A percentile compares a stretch with the other conserved stretches of the same genome.
These are phyloP conservation scores for Bhutanitis thaidina DNA, from an alignment of 2,888 invertebrate genomes.

Conservation along the genomic window DNA sequence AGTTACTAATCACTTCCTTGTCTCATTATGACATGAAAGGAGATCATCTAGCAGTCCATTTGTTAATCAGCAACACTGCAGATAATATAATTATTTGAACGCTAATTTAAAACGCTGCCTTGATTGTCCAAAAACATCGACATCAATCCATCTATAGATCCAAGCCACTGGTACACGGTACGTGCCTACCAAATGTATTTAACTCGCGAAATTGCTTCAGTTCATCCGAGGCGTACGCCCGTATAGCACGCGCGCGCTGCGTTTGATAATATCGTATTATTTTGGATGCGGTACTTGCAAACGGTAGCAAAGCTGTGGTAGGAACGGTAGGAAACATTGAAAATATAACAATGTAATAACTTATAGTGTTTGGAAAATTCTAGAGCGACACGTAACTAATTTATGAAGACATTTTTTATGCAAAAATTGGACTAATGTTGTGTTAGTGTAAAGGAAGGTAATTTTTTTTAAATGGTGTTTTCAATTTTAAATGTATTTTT, in stretches of 20 bases:
- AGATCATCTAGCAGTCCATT: background rate
- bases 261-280: no score
- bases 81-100: background rate
- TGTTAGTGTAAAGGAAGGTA: no score
- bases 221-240: slow-evolving; percentile 7
- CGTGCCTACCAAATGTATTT: slow-evolving; percentile 8
- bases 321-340: no score
- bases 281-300: no score
- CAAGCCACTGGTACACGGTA: background rate
- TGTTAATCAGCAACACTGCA: background rate
- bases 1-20: background rate
- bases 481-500: no score
- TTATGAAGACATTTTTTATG: no score
- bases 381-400: no score
- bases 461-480: no score
- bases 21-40: background rate
- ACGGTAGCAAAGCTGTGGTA: no score
- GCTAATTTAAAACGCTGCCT: background rate
- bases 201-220: slow-evolving; percentile 10
- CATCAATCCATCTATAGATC: background rate
- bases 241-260: slow-evolving; percentile 1
- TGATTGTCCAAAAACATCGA: slow-evolving; percentile 13
- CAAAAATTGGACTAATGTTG: no score
- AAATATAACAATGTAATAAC: no score
- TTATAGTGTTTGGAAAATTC: no score